These are phyloP conservation scores for Himalopsyche kuldschensis DNA, from an alignment of 2,888 invertebrate species.

Conservation along the genomic window DNA sequence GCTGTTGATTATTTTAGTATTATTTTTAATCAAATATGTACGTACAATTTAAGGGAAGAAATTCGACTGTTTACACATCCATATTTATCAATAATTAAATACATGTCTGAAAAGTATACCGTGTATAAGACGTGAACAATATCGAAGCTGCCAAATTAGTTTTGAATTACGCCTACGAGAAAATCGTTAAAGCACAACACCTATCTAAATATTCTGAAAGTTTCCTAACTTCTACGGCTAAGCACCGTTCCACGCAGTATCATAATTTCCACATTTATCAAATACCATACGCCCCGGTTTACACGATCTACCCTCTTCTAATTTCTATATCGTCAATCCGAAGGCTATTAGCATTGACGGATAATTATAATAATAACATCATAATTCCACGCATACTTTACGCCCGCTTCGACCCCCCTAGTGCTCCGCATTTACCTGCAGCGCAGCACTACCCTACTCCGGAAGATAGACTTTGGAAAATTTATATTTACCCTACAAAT, in stretches of 20 bases:
- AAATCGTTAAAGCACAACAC: neutral
- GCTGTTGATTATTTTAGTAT: too few species aligned
- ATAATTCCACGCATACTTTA: neutral
- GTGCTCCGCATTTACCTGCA: neutral
- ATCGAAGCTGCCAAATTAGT: neutral
- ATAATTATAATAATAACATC: neutral
- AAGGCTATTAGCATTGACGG: neutral
- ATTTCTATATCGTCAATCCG: neutral
- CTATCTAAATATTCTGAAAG: neutral
- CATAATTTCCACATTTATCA: neutral
- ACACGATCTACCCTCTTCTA: neutral
- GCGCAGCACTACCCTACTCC: neutral
- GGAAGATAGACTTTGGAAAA: neutral
- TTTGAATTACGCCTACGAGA: neutral
- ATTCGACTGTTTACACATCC: too few species aligned
- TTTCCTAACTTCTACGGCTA: neutral
- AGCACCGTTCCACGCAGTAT: neutral
- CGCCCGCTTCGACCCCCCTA: neutral
- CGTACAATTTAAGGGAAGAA: too few species aligned
- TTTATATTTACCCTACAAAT: neutral
- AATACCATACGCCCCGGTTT: neutral
- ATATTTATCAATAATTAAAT: too few species aligned
- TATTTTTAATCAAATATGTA: too few species aligned
- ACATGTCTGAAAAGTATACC: too few species aligned
- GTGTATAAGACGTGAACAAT: neutral